A percentile compares a stretch with the other conserved stretches of the same genome.
phyloP scores from a whole-genome alignment of 2,797 vertebrate genomes.

The Octomys mimax region DNA sequence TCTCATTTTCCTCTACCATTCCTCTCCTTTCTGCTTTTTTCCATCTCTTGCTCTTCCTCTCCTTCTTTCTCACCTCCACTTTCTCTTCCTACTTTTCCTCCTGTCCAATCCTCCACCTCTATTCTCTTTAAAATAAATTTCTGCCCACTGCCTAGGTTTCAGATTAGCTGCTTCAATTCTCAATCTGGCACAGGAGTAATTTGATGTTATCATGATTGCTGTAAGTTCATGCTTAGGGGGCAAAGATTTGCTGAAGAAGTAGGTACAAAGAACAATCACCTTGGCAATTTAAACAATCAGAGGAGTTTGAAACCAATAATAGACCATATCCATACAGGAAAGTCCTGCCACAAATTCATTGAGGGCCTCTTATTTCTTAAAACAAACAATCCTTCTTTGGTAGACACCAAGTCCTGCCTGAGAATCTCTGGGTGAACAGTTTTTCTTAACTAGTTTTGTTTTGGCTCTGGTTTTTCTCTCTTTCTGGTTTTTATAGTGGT shows the following conservation, averaged over 20 bases:
- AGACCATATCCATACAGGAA: not conserved
- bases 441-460: not conserved
- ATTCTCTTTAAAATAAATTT: constrained; percentile 42
- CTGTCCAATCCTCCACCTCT: not conserved
- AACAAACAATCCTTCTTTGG: not conserved
- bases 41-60: not conserved
- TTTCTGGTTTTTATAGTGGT: not conserved
- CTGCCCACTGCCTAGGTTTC: constrained; percentile 51
- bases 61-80: not conserved
- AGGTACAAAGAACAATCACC: not conserved
- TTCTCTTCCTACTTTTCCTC: not conserved
- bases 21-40: accelerated
- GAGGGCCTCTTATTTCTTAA: not conserved
- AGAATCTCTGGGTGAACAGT: not conserved
- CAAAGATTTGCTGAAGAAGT: not conserved
- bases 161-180: constrained; percentile 65
- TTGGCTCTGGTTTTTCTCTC: not conserved
- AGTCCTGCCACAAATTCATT: too few relatives aligned
- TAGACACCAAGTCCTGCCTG: not conserved
- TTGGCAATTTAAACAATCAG: not conserved
- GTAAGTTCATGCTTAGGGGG: not conserved
- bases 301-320: not conserved
- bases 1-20: not conserved
- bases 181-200: not conserved
- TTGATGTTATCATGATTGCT: constrained; percentile 42